phyloP scores from a whole-genome alignment of 1,140 invertebrate species.

The Chironomus striatipennis region DNA sequence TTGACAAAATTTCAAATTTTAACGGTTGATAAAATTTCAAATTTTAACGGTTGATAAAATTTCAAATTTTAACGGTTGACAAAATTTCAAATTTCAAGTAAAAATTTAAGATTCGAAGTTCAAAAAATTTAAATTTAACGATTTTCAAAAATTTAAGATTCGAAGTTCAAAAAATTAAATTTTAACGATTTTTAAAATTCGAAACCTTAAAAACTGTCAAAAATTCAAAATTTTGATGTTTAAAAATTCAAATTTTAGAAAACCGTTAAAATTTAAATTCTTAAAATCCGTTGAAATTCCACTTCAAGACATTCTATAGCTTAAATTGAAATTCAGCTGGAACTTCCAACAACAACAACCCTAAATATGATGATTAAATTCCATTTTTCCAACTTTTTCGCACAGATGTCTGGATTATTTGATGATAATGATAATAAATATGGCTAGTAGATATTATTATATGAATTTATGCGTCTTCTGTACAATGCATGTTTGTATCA shows the following conservation, averaged over 20 bases:
- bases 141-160: too few relatives aligned
- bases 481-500: not conserved
- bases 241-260: not conserved
- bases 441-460: slow-evolving; percentile 1
- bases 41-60: too few relatives aligned
- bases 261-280: not conserved
- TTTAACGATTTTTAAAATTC: not conserved
- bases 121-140: too few relatives aligned
- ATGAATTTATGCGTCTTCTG: not conserved
- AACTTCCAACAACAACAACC: not conserved
- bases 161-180: too few relatives aligned
- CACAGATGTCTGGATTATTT: slow-evolving; percentile 7
- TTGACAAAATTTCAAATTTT: too few relatives aligned
- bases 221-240: not conserved
- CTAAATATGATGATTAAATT: not conserved
- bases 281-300: too few relatives aligned
- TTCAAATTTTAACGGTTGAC: too few relatives aligned
- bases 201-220: not conserved
- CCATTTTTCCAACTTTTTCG: not conserved
- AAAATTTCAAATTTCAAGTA: too few relatives aligned
- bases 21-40: too few relatives aligned
- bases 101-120: too few relatives aligned
- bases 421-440: slow-evolving; percentile 9
- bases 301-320: not conserved
- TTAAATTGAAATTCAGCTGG: not conserved